phyloP scores from a whole-genome alignment of 2,888 invertebrate genomes.

The Tyria jacobaeae region DNA sequence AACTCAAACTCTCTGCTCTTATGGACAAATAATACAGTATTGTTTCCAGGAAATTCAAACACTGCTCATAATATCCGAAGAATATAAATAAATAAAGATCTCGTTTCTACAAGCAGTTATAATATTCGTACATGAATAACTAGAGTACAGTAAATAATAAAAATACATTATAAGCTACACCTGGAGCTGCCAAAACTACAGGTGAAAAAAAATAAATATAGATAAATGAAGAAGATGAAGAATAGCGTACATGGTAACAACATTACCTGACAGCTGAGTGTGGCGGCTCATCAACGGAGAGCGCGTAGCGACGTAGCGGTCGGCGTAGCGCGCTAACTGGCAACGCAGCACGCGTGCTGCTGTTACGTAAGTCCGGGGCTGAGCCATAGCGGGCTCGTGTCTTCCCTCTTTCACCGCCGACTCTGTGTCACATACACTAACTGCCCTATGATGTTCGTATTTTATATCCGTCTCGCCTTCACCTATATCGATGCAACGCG shows the following conservation, averaged over 20 bases:
- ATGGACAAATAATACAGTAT: too few species aligned
- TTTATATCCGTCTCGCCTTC: conserved; percentile 27
- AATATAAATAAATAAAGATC: too few species aligned
- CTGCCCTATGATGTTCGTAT: conserved; percentile 54
- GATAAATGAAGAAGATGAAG: conserved; percentile 33
- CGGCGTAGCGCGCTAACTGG: conserved; percentile 76
- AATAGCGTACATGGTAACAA: conserved; percentile 26
- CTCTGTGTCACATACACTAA: conserved; percentile 72
- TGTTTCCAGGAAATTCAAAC: too few species aligned
- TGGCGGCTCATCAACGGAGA: conserved; percentile 93
- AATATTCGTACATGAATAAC: background rate
- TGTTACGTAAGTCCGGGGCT: conserved; percentile 86
- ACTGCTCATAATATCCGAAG: too few species aligned
- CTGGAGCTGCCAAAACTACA: background rate
- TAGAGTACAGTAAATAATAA: background rate
- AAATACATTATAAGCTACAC: background rate
- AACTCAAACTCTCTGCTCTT: too few species aligned
- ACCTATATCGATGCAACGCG: conserved; percentile 3
- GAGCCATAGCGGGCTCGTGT: conserved; percentile 85
- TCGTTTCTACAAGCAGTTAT: background rate
- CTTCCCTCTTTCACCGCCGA: conserved; percentile 63
- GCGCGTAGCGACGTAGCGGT: conserved; percentile 91
- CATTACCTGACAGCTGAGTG: conserved; percentile 80
- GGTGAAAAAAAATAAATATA: background rate
- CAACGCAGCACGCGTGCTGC: conserved; percentile 69